Evolutionary conservation across 1,140 invertebrate genomes (phyloP), one percentile per base, ranked within the genome.

Genomic region (Phortica variegata): DNA sequence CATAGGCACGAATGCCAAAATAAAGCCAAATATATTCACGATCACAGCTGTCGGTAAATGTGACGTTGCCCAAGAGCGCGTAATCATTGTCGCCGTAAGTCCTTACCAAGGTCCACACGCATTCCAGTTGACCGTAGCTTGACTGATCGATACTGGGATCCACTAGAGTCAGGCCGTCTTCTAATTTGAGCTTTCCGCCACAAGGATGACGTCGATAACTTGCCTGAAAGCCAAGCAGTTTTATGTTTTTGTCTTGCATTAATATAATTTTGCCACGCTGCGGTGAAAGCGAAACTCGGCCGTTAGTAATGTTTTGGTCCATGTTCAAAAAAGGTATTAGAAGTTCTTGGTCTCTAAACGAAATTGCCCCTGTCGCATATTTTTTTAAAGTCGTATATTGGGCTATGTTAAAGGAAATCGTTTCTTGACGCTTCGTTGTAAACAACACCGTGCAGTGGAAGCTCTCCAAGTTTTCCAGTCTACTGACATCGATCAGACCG

Each of bases 21-120:
- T 46, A 34, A 20, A 56, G 20, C 13, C 6, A 2, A 10, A 56
- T 19, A 31, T 58, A 72, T 39, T 74, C 71, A 9, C 52, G 49
- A 2, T 63, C 56, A 32, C 71, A 74, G n/a, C 56, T 56, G 6
- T 69, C 57, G 13, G 23, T 56, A 1, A 74, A 49, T 12, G 33
- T 66, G 0, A 56, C 13, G 36, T 58, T 65, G 4, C 58, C 62
- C 2, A 36, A 21, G 3, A 73, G 13, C 5, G 40, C 12, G 18
- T 59, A 71, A 19, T 32, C n/a, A 34, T 12, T 36, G n/a, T 26
- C 44, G 2, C 4, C 1, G 2, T 16, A 19, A 0, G 15, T 26
- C 1, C 0, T 20, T 12, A 9, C 6, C 15, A 70, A 10, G 9
- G 4, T 44, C 61, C 66, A 70, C 1, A 52, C 21, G 18, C 65